A percentile compares a stretch with the other conserved stretches of the same genome.
phyloP scores from a whole-genome alignment of 1,140 invertebrate genomes.

The Penaeus indicus region DNA sequence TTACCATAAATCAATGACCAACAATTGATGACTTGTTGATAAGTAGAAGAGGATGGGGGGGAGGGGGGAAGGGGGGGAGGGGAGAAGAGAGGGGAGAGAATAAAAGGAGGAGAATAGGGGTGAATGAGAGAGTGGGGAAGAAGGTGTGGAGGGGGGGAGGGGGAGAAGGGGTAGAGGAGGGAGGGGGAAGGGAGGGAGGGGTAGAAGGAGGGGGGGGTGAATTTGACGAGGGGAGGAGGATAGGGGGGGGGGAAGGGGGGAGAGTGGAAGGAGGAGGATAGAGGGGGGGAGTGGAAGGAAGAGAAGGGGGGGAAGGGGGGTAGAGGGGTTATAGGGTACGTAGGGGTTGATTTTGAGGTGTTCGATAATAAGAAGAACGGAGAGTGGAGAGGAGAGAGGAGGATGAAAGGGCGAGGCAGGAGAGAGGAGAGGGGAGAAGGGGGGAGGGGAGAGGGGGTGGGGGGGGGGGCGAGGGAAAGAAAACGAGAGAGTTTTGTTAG shows the following conservation, averaged over 20 bases:
- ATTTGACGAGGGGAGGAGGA: too few relatives aligned
- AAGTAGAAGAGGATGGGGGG: too few relatives aligned
- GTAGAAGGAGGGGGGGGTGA: too few relatives aligned
- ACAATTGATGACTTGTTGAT: too few relatives aligned
- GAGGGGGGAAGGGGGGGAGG: neutral
- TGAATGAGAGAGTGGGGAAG: too few relatives aligned
- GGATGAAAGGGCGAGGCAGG: constrained; percentile 11
- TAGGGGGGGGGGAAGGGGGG: neutral
- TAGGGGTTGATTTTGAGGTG: too few relatives aligned
- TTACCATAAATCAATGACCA: neutral
- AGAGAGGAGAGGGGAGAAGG: neutral
- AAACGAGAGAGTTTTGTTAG: neutral
- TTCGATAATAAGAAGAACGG: neutral
- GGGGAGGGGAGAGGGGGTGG: neutral
- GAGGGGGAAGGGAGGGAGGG: too few relatives aligned
- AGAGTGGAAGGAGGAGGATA: too few relatives aligned
- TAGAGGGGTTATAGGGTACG: too few relatives aligned
- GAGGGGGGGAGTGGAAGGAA: neutral
- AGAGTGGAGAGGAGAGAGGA: neutral
- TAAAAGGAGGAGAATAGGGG: too few relatives aligned
- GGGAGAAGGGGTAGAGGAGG: too few relatives aligned
- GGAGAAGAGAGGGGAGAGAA: neutral
- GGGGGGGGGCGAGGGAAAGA: neutral
- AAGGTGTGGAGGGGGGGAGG: too few relatives aligned
- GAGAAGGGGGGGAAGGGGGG: neutral